Conservation (phyloP, 2,888 invertebrate species). For the Eustalomyia histrio region DNA sequence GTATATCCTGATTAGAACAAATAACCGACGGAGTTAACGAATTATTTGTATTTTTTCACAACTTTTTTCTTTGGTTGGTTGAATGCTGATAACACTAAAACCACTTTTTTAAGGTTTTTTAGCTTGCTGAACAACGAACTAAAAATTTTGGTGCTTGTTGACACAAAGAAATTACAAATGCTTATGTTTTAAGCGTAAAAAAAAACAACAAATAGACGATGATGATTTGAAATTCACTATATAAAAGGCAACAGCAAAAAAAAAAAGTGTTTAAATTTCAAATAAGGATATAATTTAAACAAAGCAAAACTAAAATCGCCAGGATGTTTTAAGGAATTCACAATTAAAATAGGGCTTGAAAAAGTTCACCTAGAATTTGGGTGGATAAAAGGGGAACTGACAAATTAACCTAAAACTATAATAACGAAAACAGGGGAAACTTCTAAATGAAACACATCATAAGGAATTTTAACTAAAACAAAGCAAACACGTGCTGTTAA, state of each 20-base stretch:
- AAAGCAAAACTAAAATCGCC: constrained; percentile 32
- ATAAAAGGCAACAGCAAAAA: constrained; percentile 15
- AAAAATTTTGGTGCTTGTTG: constrained; percentile 50
- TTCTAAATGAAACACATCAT: neutral
- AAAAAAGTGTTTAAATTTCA: constrained; percentile 51
- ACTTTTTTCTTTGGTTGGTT: constrained; percentile 27
- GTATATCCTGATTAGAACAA: constrained; percentile 21
- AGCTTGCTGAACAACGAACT: constrained; percentile 48
- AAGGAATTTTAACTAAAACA: neutral
- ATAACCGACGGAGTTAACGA: constrained; percentile 38
- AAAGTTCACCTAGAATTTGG: neutral
- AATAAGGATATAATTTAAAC: constrained; percentile 45
- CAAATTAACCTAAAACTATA: neutral
- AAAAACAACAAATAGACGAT: constrained; percentile 52
- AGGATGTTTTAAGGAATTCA: constrained; percentile 40
- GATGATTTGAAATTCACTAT: constrained; percentile 34
- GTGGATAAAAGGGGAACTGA: neutral
- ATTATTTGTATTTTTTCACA: constrained; percentile 8
- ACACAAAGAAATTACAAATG: constrained; percentile 61
- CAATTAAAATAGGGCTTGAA: constrained; percentile 45
- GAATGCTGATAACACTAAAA: constrained; percentile 30
- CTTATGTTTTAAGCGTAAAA: constrained; percentile 56
- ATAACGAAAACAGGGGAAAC: constrained; percentile 14
- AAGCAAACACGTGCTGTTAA: constrained; percentile 58
- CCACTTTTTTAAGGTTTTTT: constrained; percentile 4